Conservation (phyloP, 2,797 vertebrate species). For the Momotus momota region DNA sequence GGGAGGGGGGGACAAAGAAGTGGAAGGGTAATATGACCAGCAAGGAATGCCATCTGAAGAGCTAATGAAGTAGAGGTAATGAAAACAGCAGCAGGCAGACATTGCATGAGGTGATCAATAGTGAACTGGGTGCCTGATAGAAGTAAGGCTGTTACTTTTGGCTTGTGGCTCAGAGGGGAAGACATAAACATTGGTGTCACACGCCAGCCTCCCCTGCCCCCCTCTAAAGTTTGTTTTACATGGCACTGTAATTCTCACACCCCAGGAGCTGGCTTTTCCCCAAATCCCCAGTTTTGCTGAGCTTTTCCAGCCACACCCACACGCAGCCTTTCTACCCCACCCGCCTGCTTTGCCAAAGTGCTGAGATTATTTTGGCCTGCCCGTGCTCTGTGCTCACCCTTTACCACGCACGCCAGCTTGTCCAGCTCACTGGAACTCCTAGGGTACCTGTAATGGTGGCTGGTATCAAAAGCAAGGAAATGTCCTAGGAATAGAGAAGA, state of each 20-base stretch:
- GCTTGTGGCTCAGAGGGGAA: neutral
- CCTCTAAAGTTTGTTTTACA: neutral
- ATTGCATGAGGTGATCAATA: fast-evolving
- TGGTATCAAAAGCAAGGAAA: neutral
- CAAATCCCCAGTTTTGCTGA: neutral
- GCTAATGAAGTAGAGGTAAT: neutral
- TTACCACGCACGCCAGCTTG: fast-evolving
- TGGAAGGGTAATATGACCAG: neutral
- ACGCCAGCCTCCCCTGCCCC: neutral
- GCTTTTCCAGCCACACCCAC: neutral
- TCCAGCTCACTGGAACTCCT: neutral
- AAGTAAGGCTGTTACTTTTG: neutral
- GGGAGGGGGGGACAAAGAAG: neutral
- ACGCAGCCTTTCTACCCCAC: neutral
- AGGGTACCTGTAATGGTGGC: neutral
- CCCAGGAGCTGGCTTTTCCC: neutral
- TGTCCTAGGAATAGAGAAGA: neutral
- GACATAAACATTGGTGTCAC: neutral
- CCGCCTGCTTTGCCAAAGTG: neutral
- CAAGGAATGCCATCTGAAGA: neutral
- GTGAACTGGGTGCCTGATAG: neutral
- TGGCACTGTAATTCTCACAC: neutral
- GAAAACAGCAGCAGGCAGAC: neutral
- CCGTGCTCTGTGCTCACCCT: neutral
- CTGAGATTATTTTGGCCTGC: neutral